Base-by-base conservation (phyloP, 1,140 invertebrate species). In the Apis mellifera region DNA sequence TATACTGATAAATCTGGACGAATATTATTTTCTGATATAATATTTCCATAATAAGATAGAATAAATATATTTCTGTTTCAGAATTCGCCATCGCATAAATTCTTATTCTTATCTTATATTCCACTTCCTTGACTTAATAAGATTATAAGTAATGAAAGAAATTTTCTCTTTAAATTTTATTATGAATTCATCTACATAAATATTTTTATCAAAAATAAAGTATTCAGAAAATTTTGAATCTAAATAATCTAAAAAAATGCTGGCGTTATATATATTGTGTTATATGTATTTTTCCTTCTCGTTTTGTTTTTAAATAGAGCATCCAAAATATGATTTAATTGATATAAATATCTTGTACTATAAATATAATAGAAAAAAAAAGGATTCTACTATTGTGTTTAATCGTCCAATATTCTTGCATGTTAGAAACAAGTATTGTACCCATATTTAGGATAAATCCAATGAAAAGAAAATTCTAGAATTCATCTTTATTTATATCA, bases 51-150 rank as follows among this genome's bases (percentile, higher is more conserved):
- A 71, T 54, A 79, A 21, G 13, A 71, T 86, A 19, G 15, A 54
- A 75, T 77, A 84, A 8, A 88, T 64, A 70, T 89, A 88, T 26
- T 26, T 72, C 66, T 19, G 54, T 83, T 74, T 84, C 71, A 23
- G 84, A 82, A 78, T 89, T 84, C 23, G 79, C 57, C 66, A 86
- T 70, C n/a, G 77, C 17, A 69, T 89, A 86, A 48, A 84, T 82
- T 78, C 83, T 26, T 52, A 89, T 86, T 42, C 17, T 78, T n/a
- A n/a, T n/a, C n/a, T n/a, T n/a, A n/a, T n/a, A n/a, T n/a, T n/a
- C 79, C 78, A 88, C 26, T 88, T 89, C 15, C 78, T 89, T n/a
- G 78, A 65, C 57, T 81, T 81, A 59, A 60, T 82, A 7, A 66
- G 65, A 17, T 82, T 76, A 13, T 82, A 76, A n/a, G 66, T 82